These are phyloP conservation scores for Drosophila auraria DNA, from an alignment of 1,140 invertebrate genomes.

Conservation along the genomic window DNA sequence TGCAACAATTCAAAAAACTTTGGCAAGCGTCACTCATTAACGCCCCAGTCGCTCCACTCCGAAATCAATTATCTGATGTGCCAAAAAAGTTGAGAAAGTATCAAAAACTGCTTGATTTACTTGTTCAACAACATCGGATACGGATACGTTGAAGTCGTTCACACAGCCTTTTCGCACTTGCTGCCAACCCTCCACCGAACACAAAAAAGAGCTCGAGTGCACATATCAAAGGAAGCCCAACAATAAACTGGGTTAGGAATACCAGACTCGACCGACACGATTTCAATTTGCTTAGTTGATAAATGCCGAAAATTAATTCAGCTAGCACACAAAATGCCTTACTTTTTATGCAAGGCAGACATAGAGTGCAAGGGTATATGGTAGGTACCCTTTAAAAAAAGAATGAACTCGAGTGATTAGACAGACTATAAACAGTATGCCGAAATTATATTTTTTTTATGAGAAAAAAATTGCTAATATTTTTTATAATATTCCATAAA, in stretches of 20 bases:
- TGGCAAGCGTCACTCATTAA: constrained; percentile 44
- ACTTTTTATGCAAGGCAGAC: constrained; percentile 10
- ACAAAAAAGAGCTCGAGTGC: constrained; percentile 42
- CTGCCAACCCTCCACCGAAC: constrained; percentile 3
- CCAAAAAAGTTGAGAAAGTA: constrained; percentile 52
- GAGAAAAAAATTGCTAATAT: too few species aligned
- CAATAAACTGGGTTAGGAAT: constrained; percentile 74
- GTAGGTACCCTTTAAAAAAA: too few species aligned
- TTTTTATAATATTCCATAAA: too few species aligned
- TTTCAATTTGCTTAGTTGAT: constrained; percentile 80
- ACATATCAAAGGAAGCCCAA: constrained; percentile 55
- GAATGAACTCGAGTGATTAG: too few species aligned
- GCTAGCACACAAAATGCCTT: constrained; percentile 49
- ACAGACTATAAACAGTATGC: too few species aligned
- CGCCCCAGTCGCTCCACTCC: constrained; percentile 57
- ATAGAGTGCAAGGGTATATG: neutral
- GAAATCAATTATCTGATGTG: constrained; percentile 79
- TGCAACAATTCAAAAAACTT: constrained; percentile 39
- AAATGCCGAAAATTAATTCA: constrained; percentile 80
- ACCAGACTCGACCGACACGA: constrained; percentile 64
- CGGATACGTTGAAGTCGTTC: constrained; percentile 10
- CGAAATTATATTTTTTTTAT: too few species aligned
- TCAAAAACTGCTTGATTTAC: constrained; percentile 53
- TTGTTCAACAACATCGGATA: constrained; percentile 17
- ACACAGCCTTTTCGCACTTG: neutral